Evolutionary conservation across 2,888 invertebrate species (phyloP), one percentile per base, ranked within the genome.

Genomic region (Fabriciana adippe): DNA sequence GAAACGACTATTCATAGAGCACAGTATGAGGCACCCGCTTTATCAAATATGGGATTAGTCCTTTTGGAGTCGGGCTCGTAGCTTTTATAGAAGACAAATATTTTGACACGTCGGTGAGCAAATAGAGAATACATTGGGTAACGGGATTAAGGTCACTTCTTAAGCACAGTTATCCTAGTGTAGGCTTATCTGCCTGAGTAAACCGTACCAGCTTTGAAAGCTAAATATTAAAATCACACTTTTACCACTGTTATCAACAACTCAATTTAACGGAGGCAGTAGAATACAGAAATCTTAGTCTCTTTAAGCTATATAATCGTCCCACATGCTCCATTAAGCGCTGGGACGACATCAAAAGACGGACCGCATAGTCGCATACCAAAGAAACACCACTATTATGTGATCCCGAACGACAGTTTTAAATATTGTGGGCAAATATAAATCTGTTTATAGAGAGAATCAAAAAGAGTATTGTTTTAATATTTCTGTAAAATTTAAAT

Each of bases 31-130:
- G 87, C 87, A 87, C 91, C 90, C 91, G 91, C 85, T 91, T 92
- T 91, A 90, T 90, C 89, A 90, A 87, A 90, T 87, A 86, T 79
- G 80, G 87, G 88, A 90, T 91, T 90, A 91, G 85, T 79, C 82
- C 79, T 84, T 83, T 86, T 77, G 78, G 82, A 82, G 84, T 78
- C 82, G 82, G 81, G 78, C 78, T 79, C 75, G 80, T 80, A 86
- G 77, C 82, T 85, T 87, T 87, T 83, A 80, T 83, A 78, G 72
- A 78, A 80, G 79, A 84, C 85, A 89, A 90, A 92, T 92, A 88
- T 92, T 91, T 84, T 91, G 91, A 91, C 90, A 87, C 81, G 81
- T 79, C 78, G 76, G 78, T 81, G 78, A 79, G 84, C 81, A 88
- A 89, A 88, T 81, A 88, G 80, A 80, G 79, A 79, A 78, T 75